These are phyloP conservation scores for Pseudolycoriella hygida DNA, from an alignment of 2,888 invertebrate genomes.

Conservation along the genomic window DNA sequence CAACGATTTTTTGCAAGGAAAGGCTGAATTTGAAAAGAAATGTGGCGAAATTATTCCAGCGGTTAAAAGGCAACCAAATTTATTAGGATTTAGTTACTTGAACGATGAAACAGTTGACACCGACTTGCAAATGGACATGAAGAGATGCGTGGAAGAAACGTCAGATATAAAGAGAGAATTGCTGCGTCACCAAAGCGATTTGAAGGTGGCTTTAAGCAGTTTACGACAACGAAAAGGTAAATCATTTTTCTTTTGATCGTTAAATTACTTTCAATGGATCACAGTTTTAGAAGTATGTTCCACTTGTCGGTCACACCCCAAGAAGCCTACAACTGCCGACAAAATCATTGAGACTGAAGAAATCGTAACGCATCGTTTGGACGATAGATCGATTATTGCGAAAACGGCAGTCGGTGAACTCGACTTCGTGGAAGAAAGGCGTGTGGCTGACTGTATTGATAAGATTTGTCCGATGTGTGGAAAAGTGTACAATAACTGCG, in stretches of 20 bases:
- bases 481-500: conserved; percentile 36
- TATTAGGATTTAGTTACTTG: conserved; percentile 21
- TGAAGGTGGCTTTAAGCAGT: conserved; percentile 28
- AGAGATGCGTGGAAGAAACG: conserved; percentile 43
- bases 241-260: neutral
- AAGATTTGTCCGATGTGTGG: conserved; percentile 65
- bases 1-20: conserved; percentile 43
- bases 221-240: conserved; percentile 8
- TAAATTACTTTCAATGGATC: neutral
- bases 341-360: conserved; percentile 26
- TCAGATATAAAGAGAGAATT: conserved; percentile 39
- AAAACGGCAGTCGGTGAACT: conserved; percentile 11
- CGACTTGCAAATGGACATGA: conserved; percentile 45
- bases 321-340: conserved; percentile 22
- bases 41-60: conserved; percentile 18
- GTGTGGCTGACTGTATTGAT: conserved; percentile 20
- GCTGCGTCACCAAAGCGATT: conserved; percentile 40
- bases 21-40: conserved; percentile 44
- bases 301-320: conserved; percentile 19
- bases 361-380: conserved; percentile 2
- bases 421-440: conserved; percentile 22
- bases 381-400: neutral
- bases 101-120: conserved; percentile 17
- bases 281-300: conserved; percentile 15
- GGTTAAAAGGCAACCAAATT: conserved; percentile 6